Conservation (phyloP, 2,888 invertebrate genomes). For the Micropterix aruncella region DNA sequence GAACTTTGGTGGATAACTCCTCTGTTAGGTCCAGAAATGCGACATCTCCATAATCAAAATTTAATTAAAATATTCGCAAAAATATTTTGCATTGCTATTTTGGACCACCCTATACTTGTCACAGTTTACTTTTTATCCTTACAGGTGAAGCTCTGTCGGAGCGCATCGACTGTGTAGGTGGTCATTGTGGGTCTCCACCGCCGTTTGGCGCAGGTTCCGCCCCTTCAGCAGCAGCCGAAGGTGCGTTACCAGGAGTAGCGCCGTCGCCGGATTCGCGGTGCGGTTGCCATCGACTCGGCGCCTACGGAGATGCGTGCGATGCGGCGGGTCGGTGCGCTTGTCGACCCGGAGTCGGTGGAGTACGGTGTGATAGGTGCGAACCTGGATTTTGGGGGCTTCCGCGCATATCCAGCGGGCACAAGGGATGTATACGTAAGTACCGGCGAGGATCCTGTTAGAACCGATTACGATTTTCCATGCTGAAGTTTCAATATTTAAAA, state of each 20-base stretch:
- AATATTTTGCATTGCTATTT: too few species aligned
- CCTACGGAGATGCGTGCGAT: conserved; percentile 68
- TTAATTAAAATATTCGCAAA: too few species aligned
- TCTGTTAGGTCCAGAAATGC: too few species aligned
- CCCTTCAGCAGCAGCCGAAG: conserved; percentile 55
- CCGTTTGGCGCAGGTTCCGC: conserved; percentile 58
- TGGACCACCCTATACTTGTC: too few species aligned
- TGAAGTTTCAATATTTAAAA: too few species aligned
- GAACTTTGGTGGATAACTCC: too few species aligned
- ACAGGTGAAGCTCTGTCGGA: too few species aligned
- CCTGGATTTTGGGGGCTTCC: conserved; percentile 87
- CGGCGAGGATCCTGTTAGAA: too few species aligned
- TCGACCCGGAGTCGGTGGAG: conserved; percentile 81
- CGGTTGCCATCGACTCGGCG: conserved; percentile 73
- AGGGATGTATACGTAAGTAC: conserved; percentile 64
- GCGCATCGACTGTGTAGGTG: conserved; percentile 37
- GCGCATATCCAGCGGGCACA: conserved; percentile 60
- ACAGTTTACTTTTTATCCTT: too few species aligned
- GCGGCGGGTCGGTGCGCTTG: conserved; percentile 71
- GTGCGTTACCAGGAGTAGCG: conserved; percentile 64
- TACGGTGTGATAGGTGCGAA: conserved; percentile 78
- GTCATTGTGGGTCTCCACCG: conserved; percentile 29
- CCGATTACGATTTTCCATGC: too few species aligned
- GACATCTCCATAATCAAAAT: too few species aligned
- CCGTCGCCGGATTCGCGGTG: conserved; percentile 52